Base-by-base conservation (phyloP, 2,888 invertebrate species). In the Eupithecia vulgata region DNA sequence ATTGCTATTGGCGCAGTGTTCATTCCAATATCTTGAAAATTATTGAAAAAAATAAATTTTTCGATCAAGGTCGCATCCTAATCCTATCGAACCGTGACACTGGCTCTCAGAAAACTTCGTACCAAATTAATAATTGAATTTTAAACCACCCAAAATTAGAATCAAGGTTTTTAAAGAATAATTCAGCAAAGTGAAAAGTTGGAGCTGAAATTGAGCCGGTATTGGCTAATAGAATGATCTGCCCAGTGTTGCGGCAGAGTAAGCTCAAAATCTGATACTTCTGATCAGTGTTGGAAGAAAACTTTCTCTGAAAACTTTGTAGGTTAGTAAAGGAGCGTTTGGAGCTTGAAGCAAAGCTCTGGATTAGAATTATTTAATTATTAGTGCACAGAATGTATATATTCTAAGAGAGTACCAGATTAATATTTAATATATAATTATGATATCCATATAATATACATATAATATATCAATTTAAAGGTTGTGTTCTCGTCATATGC, bases 121-220 rank as follows among this genome's bases (percentile, higher is more conserved):
- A 67, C 73, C 73, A 76, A 78, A 73, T 77, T 74, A 45, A 37
- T 78, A 78, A 78, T 77, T 74, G 73, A 76, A 77, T 75, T 75
- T 75, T 70, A 74, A 74, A 77, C 72, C 68, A 72, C 61, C 64
- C 57, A 30, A 68, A 76, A 78, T 71, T 61, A 37, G 64, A 72
- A 59, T 69, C 61, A 35, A 59, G 35, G 66, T 68, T 67, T 65
- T 68, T 25, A 66, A 59, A 25, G 59, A 64, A 64, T 52, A 52
- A 61, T 65, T 57, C 42, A 13, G 57, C n/a, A n/a, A 66, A 69
- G 76, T 78, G 68, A 67, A 76, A 75, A 76, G 76, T 78, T 76
- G 71, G 48, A 25, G 61, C 5, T 62, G 37, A 34, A 68, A 59
- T 72, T 64, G 65, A 37, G 25, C 35, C 40, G 21, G 34, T 61